These are phyloP conservation scores for Acleris holmiana DNA, from an alignment of 2,888 invertebrate species.

Conservation along the genomic window DNA sequence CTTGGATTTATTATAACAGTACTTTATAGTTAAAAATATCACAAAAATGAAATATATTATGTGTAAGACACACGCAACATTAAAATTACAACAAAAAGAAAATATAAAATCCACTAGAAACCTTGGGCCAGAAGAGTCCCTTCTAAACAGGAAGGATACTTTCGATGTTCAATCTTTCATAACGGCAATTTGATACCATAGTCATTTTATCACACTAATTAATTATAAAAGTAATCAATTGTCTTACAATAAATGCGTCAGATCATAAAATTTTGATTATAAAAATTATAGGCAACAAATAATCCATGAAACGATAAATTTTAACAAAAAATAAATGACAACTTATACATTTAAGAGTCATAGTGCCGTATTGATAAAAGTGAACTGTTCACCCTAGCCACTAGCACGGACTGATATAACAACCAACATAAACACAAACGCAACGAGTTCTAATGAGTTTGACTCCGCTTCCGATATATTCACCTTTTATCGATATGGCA, in stretches of 20 bases:
- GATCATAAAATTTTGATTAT: slow-evolving; percentile 84
- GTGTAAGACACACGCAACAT: slow-evolving; percentile 85
- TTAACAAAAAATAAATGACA: slow-evolving; percentile 79
- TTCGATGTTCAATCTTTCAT: slow-evolving; percentile 84
- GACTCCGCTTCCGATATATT: slow-evolving; percentile 79
- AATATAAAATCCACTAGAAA: slow-evolving; percentile 84
- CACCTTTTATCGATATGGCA: slow-evolving; percentile 85
- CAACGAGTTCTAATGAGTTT: slow-evolving; percentile 79
- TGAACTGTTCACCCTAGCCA: slow-evolving; percentile 67
- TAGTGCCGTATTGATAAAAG: slow-evolving; percentile 84
- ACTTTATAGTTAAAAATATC: slow-evolving; percentile 85
- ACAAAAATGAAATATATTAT: slow-evolving; percentile 86
- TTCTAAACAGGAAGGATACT: slow-evolving; percentile 85
- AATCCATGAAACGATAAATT: slow-evolving; percentile 81
- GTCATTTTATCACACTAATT: slow-evolving; percentile 83
- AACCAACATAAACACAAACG: slow-evolving; percentile 74
- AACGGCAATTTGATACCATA: slow-evolving; percentile 83
- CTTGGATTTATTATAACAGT: slow-evolving; percentile 84
- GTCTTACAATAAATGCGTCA: slow-evolving; percentile 85
- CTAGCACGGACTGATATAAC: slow-evolving; percentile 66
- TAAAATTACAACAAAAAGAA: slow-evolving; percentile 84
- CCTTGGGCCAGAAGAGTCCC: slow-evolving; percentile 83
- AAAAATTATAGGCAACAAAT: slow-evolving; percentile 83
- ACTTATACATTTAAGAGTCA: slow-evolving; percentile 80
- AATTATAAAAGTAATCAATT: slow-evolving; percentile 84